Evolutionary conservation across 53 echinoderm and acorn worm species (phyloP).

Genomic region (Zoroaster sp.): DNA sequence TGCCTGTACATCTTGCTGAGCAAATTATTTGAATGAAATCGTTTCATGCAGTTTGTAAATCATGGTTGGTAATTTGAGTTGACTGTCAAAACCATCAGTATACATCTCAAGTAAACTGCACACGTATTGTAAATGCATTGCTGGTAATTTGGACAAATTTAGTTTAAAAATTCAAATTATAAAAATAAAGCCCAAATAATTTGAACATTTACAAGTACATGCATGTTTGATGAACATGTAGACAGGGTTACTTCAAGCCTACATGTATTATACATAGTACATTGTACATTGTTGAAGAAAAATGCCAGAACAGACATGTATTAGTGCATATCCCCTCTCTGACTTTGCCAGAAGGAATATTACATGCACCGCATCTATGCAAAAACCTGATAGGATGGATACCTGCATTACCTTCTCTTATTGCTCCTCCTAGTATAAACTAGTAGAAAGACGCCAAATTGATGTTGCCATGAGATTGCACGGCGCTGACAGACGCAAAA

Average conservation of each 20-base stretch:
- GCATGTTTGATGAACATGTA: too few species aligned
- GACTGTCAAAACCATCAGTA: not conserved
- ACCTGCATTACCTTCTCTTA: not conserved
- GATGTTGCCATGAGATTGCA: slow-evolving; percentile 25
- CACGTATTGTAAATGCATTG: too few species aligned
- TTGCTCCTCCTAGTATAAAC: not conserved
- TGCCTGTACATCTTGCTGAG: not conserved
- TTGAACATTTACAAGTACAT: too few species aligned
- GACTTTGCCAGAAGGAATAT: not conserved
- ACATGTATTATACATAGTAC: too few species aligned
- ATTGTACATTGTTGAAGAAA: too few species aligned
- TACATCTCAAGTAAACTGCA: too few species aligned
- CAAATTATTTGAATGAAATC: too few species aligned
- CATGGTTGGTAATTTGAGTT: not conserved
- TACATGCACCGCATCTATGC: not conserved
- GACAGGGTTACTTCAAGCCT: too few species aligned
- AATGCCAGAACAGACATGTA: not conserved
- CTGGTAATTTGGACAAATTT: too few species aligned
- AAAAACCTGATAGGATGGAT: not conserved
- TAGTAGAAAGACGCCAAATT: not conserved
- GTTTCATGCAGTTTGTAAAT: not conserved
- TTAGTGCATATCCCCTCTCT: not conserved
- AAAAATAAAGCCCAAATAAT: too few species aligned
- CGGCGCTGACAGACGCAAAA: slow-evolving; percentile 6
- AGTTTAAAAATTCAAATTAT: too few species aligned